Evolutionary conservation across 1,140 invertebrate genomes (phyloP).

Genomic region (Heliconius hermathena): DNA sequence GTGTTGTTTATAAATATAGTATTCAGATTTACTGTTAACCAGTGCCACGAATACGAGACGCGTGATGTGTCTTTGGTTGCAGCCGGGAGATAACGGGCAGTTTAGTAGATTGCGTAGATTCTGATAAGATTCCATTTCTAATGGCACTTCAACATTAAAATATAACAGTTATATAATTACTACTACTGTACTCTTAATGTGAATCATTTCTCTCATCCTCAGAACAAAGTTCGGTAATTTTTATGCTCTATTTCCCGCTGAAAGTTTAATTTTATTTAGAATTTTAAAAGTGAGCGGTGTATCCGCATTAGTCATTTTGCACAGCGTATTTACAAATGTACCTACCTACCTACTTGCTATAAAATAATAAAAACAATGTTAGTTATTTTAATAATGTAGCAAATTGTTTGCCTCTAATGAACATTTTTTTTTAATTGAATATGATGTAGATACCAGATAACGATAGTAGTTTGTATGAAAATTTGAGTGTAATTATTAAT

Average conservation of each 20-base stretch:
- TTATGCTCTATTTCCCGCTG: slow-evolving; percentile 56
- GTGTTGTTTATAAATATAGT: slow-evolving; percentile 32
- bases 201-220: slow-evolving; percentile 16
- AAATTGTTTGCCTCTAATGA: not conserved
- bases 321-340: slow-evolving; percentile 36
- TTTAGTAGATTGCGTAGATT: slow-evolving; percentile 71
- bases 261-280: slow-evolving; percentile 63
- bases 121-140: slow-evolving; percentile 67
- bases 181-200: slow-evolving; percentile 25
- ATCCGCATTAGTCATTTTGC: slow-evolving; percentile 49
- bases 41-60: slow-evolving; percentile 67
- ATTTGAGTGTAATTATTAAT: too few species aligned
- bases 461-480: slow-evolving; percentile 16
- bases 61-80: slow-evolving; percentile 55
- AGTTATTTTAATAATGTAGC: not conserved
- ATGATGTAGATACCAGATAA: not conserved
- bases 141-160: slow-evolving; percentile 30
- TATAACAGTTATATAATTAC: slow-evolving; percentile 31
- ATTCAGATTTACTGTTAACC: slow-evolving; percentile 25
- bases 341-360: not conserved
- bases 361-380: not conserved
- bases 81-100: slow-evolving; percentile 74
- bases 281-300: slow-evolving; percentile 64
- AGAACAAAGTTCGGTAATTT: slow-evolving; percentile 33
- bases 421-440: not conserved